Conservation (phyloP, 1,140 invertebrate genomes). For the Drosophila busckii region DNA sequence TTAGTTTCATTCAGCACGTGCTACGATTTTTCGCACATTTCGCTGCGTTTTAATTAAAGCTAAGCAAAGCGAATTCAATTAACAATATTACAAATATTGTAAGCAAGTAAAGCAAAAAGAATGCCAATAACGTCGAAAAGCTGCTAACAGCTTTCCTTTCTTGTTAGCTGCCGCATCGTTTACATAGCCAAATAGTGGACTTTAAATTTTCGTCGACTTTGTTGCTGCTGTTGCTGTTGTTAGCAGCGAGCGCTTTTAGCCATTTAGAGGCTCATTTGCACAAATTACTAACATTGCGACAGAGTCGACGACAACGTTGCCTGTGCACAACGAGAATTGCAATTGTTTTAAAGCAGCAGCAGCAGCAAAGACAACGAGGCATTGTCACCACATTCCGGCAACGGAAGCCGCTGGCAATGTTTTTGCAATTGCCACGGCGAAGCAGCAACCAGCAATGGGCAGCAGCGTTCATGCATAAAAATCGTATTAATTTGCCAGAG, state of each 20-base stretch:
- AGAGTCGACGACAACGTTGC: slow-evolving; percentile 24
- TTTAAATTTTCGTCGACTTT: slow-evolving; percentile 51
- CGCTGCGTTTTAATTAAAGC: background rate
- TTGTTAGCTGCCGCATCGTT: slow-evolving; percentile 27
- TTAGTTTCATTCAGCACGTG: slow-evolving; percentile 46
- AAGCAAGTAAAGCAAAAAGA: slow-evolving; percentile 20
- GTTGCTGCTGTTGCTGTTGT: background rate
- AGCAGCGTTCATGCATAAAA: slow-evolving; percentile 62
- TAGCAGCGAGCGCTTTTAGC: slow-evolving; percentile 41
- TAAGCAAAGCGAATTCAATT: slow-evolving; percentile 1
- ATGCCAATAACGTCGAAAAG: slow-evolving; percentile 6
- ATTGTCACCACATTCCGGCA: slow-evolving; percentile 74
- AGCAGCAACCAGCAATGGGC: background rate
- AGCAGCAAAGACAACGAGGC: slow-evolving; percentile 26
- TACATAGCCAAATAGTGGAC: slow-evolving; percentile 56
- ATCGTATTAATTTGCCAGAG: slow-evolving; percentile 71
- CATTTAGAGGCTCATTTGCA: slow-evolving; percentile 73
- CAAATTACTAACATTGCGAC: slow-evolving; percentile 73
- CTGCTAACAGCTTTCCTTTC: slow-evolving; percentile 60
- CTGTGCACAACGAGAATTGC: slow-evolving; percentile 42
- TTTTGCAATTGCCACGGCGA: slow-evolving; percentile 25
- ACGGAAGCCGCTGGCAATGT: slow-evolving; percentile 59
- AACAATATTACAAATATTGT: slow-evolving; percentile 28
- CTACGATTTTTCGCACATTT: slow-evolving; percentile 8
- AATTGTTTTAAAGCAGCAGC: slow-evolving; percentile 52